Conservation (phyloP, 1,140 invertebrate species). For the Littorina saxatilis region DNA sequence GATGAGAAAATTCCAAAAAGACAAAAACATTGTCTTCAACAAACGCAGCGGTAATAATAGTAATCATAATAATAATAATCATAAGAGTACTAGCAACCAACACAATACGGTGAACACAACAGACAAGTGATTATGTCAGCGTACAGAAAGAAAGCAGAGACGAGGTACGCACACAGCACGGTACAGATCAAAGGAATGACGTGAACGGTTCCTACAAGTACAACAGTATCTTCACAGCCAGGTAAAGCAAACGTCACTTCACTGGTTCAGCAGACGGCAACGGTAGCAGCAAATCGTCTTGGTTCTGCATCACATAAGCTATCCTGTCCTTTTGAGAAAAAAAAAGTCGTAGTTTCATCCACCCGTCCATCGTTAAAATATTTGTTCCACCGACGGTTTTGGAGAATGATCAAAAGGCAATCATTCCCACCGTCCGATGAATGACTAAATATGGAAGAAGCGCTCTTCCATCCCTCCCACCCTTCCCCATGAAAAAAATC, state of each 20-base stretch:
- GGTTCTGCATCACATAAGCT: conserved; percentile 33
- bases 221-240: conserved; percentile 12
- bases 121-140: too few relatives aligned
- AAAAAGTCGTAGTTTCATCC: neutral
- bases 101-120: too few relatives aligned
- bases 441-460: neutral
- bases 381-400: neutral
- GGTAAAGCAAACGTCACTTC: conserved; percentile 15
- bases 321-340: neutral
- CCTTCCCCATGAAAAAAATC: neutral
- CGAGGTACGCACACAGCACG: too few relatives aligned
- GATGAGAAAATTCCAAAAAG: too few relatives aligned
- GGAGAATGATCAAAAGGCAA: conserved; percentile 29
- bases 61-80: too few relatives aligned
- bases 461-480: neutral
- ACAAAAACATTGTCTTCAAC: too few relatives aligned
- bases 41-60: too few relatives aligned
- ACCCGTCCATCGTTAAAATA: neutral
- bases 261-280: neutral
- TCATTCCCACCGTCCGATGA: conserved; percentile 18
- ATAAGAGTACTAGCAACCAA: too few relatives aligned
- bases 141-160: too few relatives aligned
- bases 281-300: conserved; percentile 5
- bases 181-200: conserved; percentile 13
- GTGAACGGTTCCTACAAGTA: neutral